Conservation (phyloP, 2,113 vertebrate genomes). For the crab-eating macaque (Macaca fascicularis) region T2T-MFA8v1.1 NC_088388.1:122700001-122700500, state of each 20-base stretch:
- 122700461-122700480: neutral
- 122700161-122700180: neutral
- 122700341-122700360: neutral
- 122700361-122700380: neutral
- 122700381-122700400: neutral
- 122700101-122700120: neutral
- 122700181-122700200: neutral
- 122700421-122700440: neutral
- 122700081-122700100: neutral
- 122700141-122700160: neutral
- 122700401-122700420: neutral
- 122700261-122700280: neutral
- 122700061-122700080: neutral
- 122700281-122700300: neutral
- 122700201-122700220: neutral
- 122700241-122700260: neutral
- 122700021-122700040: neutral
- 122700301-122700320: neutral
- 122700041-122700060: neutral
- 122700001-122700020: neutral
- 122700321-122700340: neutral
- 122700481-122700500: neutral
- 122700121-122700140: neutral
- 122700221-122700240: neutral
- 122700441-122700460: neutral